Evolutionary conservation across 2,797 vertebrate genomes (phyloP).

Genomic region (Sylvilagus floridanus): DNA sequence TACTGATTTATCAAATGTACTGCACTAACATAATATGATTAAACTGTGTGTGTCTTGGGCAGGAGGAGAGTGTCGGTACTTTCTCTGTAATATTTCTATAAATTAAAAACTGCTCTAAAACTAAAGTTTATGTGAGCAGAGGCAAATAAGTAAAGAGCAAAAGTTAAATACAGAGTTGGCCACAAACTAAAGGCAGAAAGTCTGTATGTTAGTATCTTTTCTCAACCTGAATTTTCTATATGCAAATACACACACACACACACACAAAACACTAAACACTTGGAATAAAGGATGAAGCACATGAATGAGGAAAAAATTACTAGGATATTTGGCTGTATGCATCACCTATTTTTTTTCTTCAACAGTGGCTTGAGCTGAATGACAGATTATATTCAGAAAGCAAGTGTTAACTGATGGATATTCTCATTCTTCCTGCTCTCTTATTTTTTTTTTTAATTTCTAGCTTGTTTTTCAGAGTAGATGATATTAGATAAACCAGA

Average conservation of each 20-base stretch:
- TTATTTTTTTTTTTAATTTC: neutral
- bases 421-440: neutral
- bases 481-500: neutral
- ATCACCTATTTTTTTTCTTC: neutral
- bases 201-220: constrained; percentile 8
- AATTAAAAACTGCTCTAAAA: constrained; percentile 38
- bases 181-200: neutral
- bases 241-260: neutral
- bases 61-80: neutral
- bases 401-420: neutral
- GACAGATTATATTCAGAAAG: neutral
- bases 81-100: neutral
- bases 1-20: neutral
- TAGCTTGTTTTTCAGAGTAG: neutral
- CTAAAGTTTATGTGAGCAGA: neutral
- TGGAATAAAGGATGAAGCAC: neutral
- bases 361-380: neutral
- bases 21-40: neutral
- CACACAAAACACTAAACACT: neutral
- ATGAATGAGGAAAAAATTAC: neutral
- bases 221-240: neutral
- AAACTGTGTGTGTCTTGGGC: neutral
- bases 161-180: neutral
- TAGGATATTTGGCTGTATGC: neutral
- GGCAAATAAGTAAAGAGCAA: neutral